A percentile compares a stretch with the other conserved stretches of the same genome.
These are phyloP conservation scores for Oreocharis arfaki DNA, from an alignment of 2,113 vertebrate genomes.

Conservation along the genomic window DNA sequence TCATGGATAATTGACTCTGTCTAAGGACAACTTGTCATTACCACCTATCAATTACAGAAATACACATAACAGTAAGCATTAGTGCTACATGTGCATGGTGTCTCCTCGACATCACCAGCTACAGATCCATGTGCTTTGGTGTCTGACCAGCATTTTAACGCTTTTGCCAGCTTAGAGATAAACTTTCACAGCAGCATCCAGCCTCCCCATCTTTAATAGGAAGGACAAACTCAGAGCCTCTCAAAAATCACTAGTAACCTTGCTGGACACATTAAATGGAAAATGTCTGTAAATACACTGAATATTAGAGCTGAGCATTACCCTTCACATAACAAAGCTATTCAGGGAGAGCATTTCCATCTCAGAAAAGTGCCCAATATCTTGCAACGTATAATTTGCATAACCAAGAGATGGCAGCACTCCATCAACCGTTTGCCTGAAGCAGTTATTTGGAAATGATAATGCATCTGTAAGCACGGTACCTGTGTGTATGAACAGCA, in stretches of 20 bases:
- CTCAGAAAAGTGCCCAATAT: background rate
- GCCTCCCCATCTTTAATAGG: background rate
- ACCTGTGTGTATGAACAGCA: background rate
- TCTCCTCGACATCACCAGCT: background rate
- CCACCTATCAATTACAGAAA: background rate
- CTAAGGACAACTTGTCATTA: background rate
- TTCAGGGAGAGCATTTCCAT: background rate
- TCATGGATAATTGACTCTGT: background rate
- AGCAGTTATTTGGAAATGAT: background rate
- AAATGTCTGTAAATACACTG: background rate
- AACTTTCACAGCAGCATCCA: background rate
- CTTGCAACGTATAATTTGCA: constrained; percentile 53
- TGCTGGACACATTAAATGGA: background rate
- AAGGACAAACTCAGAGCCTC: background rate
- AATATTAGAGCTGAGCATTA: background rate
- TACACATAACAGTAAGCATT: background rate
- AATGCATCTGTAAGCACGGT: background rate
- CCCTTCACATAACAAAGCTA: background rate
- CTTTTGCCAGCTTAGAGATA: background rate
- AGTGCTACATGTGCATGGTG: fast-evolving
- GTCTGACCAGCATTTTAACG: background rate
- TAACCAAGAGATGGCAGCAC: constrained; percentile 71
- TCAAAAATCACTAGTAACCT: background rate
- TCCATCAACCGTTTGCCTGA: constrained; percentile 34
- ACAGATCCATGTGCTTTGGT: background rate